Percentiles rank a stretch among this genome's conserved stretches.
These are phyloP conservation scores for Diuraphis noxia DNA, from an alignment of 1,140 invertebrate genomes.

Conservation along the genomic window DNA sequence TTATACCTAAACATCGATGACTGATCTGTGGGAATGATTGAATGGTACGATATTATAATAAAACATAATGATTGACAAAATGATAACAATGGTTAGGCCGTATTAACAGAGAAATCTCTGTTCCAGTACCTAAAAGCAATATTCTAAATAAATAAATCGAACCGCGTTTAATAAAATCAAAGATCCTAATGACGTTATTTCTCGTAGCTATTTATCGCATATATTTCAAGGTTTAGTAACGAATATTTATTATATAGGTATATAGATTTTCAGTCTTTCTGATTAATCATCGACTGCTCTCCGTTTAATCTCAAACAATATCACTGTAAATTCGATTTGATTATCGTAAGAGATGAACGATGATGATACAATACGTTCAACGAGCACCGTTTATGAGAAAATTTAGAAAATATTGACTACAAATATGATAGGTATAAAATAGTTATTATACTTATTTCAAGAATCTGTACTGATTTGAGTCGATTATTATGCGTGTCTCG, in stretches of 20 bases:
- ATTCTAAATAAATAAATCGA: neutral
- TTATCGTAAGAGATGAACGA: neutral
- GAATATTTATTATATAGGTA: neutral
- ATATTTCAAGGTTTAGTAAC: neutral
- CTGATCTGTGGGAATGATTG: too few relatives aligned
- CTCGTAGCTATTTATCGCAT: neutral
- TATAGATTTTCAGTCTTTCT: neutral
- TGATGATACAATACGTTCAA: neutral
- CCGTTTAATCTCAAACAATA: neutral
- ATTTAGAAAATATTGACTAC: neutral
- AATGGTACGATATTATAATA: neutral
- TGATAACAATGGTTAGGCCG: neutral
- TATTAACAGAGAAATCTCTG: neutral
- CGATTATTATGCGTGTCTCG: too few relatives aligned
- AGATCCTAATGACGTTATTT: neutral
- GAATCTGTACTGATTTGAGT: neutral
- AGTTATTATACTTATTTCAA: neutral
- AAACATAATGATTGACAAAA: neutral
- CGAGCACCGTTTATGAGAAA: neutral
- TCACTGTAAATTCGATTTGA: neutral
- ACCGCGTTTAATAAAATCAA: neutral
- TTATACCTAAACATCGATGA: too few relatives aligned
- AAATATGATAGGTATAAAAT: neutral
- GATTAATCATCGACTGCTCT: neutral
- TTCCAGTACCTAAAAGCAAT: neutral